Conservation (phyloP, 2,888 invertebrate species). For the Steromphala cineraria region DNA sequence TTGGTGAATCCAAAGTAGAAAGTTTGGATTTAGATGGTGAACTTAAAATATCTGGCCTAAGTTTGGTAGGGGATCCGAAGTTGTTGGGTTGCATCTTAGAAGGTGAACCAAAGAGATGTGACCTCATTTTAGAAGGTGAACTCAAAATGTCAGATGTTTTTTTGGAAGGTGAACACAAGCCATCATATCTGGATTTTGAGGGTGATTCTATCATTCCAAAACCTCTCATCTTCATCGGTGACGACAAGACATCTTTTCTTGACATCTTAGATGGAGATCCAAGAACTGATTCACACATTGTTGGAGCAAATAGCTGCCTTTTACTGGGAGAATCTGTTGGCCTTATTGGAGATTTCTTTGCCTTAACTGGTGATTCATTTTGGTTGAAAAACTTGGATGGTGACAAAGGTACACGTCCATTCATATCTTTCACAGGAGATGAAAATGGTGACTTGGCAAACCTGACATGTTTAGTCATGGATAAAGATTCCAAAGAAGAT, state of each 20-base stretch:
- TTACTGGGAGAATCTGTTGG: conserved; percentile 4
- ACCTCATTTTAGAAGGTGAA: background rate
- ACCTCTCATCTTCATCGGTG: background rate
- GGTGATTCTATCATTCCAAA: background rate
- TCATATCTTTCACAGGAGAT: background rate
- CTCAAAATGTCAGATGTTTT: background rate
- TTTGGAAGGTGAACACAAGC: background rate
- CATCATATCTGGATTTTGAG: background rate
- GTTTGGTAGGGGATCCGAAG: too few species aligned
- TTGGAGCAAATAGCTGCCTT: background rate
- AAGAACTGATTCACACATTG: background rate
- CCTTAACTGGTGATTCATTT: background rate
- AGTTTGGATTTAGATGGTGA: too few species aligned
- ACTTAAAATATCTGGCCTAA: too few species aligned
- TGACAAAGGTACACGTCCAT: background rate
- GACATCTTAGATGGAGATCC: background rate
- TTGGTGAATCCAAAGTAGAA: background rate
- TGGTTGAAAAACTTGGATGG: background rate
- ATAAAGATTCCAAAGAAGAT: too few species aligned
- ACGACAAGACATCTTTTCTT: background rate
- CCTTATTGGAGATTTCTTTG: background rate
- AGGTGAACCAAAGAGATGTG: background rate
- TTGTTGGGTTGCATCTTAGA: too few species aligned
- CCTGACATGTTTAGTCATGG: background rate
- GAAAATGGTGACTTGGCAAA: background rate